Conservation (phyloP, 2,888 invertebrate genomes). For the Apotomis betuletana region DNA sequence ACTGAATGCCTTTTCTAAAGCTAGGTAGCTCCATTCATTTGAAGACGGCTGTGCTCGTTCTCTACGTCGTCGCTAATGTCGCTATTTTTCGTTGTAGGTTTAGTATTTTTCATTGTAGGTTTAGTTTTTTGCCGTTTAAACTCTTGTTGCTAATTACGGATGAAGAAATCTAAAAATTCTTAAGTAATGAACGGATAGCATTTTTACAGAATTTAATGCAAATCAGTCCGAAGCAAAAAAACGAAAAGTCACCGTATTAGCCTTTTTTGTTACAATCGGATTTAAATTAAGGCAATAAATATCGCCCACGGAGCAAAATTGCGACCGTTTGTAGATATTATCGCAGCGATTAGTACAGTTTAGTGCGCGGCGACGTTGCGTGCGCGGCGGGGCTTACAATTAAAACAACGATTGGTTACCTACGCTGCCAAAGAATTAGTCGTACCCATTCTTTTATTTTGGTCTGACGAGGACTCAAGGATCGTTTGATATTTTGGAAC, state of each 20-base stretch:
- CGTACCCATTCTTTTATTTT: constrained; percentile 19
- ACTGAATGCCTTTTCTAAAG: constrained; percentile 1
- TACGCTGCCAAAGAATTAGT: constrained; percentile 25
- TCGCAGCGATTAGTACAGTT: constrained; percentile 69
- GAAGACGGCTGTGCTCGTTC: no score
- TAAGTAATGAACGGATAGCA: no score
- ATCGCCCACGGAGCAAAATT: constrained; percentile 68
- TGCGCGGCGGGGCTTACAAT: constrained; percentile 49
- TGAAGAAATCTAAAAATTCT: no score
- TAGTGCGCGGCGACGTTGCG: constrained; percentile 67
- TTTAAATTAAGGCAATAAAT: constrained; percentile 67
- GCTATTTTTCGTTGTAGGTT: no score
- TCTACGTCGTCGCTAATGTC: no score
- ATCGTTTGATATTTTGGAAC: constrained; percentile 14
- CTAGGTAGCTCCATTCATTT: background rate
- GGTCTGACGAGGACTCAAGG: constrained; percentile 26
- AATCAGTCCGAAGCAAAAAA: background rate
- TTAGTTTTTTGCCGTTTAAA: no score
- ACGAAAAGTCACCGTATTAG: background rate
- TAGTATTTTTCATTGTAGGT: no score
- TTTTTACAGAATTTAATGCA: no score
- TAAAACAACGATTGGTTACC: constrained; percentile 27
- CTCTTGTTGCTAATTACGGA: no score
- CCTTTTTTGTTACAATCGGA: constrained; percentile 58
- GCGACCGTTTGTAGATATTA: constrained; percentile 63